These are phyloP conservation scores for Papilio protenor DNA, from an alignment of 2,888 invertebrate genomes.

Conservation along the genomic window DNA sequence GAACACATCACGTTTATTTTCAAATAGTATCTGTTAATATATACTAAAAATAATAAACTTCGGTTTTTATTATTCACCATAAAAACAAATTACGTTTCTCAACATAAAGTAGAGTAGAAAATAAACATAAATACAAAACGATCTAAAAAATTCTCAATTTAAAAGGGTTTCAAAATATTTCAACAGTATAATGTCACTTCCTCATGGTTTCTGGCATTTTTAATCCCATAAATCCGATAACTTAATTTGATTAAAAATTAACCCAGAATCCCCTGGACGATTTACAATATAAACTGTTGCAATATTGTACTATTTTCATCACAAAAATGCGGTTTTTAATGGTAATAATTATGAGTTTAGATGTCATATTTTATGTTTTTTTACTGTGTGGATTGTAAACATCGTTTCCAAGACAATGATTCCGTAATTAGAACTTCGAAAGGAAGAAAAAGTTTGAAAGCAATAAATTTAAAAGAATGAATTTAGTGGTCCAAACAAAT, in stretches of 20 bases:
- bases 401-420: background rate
- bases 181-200: background rate
- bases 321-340: background rate
- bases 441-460: background rate
- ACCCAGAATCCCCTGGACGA: background rate
- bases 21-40: background rate
- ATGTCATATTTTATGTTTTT: background rate
- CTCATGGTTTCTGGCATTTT: slow-evolving; percentile 1
- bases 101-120: slow-evolving; percentile 13
- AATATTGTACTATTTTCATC: background rate
- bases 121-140: slow-evolving; percentile 36
- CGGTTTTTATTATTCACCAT: background rate
- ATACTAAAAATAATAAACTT: background rate
- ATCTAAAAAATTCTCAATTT: background rate
- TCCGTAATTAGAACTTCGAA: background rate
- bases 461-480: slow-evolving; percentile 24
- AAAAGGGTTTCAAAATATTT: background rate
- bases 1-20: slow-evolving; percentile 19
- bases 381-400: background rate
- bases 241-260: background rate
- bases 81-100: background rate
- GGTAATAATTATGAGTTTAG: background rate
- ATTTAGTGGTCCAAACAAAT: slow-evolving; percentile 56
- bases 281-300: background rate
- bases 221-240: background rate